A percentile compares a stretch with the other conserved stretches of the same genome.
Evolutionary conservation across 2,888 invertebrate genomes (phyloP).

Genomic region (Drosophila histrio): DNA sequence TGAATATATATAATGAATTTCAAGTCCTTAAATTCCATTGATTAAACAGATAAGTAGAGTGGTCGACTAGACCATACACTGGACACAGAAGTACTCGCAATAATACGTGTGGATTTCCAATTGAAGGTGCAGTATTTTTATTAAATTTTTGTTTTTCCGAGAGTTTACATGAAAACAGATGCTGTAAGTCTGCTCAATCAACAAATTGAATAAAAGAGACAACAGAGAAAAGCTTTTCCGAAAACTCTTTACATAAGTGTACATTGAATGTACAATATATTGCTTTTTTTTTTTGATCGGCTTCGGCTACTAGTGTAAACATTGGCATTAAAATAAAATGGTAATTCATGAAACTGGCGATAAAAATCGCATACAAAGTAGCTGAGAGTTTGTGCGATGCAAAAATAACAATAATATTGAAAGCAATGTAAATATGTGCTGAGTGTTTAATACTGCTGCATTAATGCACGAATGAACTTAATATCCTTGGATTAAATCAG

Average conservation of each 20-base stretch:
- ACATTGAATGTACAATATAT: not conserved
- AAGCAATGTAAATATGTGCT: conserved; percentile 39
- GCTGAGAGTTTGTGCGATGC: not conserved
- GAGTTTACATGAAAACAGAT: not conserved
- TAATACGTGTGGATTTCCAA: not conserved
- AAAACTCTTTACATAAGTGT: conserved; percentile 16
- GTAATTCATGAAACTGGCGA: conserved; percentile 20
- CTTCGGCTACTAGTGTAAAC: conserved; percentile 26
- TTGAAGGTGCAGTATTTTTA: not conserved
- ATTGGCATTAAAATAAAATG: conserved; percentile 46
- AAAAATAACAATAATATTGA: conserved; percentile 18
- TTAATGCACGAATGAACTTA: conserved; percentile 57
- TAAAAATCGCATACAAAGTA: conserved; percentile 13
- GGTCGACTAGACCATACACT: not conserved
- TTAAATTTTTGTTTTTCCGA: not conserved
- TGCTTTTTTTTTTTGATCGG: conserved; percentile 10
- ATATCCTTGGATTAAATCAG: conserved; percentile 40
- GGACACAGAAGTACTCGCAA: not conserved
- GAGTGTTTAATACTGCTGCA: conserved; percentile 31
- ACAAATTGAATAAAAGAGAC: conserved; percentile 27
- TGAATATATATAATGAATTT: not conserved
- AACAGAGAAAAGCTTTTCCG: conserved; percentile 28
- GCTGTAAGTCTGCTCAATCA: conserved; percentile 22
- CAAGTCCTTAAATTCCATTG: not conserved
- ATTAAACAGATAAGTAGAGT: not conserved